Evolutionary conservation across 1,140 invertebrate species (phyloP).

Genomic region (Bursaphelenchus mucronatus): DNA sequence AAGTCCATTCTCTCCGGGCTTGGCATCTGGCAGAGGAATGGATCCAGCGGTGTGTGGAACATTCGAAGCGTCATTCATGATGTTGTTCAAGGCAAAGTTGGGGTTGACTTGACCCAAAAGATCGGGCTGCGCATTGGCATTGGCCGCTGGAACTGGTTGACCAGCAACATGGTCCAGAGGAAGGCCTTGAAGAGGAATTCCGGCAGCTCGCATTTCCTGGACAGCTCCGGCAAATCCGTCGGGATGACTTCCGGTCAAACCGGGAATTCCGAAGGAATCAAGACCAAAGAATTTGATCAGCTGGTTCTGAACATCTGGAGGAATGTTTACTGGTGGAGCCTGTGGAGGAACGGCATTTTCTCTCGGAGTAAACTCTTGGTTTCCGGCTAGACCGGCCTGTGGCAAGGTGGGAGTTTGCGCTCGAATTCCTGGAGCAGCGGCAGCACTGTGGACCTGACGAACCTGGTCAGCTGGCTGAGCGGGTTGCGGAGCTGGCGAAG

Average conservation of each 20-base stretch:
- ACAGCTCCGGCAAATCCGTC: constrained; percentile 60
- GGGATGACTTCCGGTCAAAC: constrained; percentile 58
- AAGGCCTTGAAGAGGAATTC: constrained; percentile 57
- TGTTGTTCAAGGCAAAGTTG: constrained; percentile 47
- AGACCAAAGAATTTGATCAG: constrained; percentile 61
- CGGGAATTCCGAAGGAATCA: constrained; percentile 58
- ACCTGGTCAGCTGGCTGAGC: not conserved
- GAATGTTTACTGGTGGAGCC: constrained; percentile 53
- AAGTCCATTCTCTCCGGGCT: constrained; percentile 60
- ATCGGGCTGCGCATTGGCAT: constrained; percentile 24
- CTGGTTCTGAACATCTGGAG: constrained; percentile 60
- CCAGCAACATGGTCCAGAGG: constrained; percentile 50
- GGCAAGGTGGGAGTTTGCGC: constrained; percentile 5
- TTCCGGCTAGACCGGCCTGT: not conserved
- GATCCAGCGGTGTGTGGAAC: constrained; percentile 37
- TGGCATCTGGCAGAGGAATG: constrained; percentile 53
- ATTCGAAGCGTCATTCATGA: constrained; percentile 26
- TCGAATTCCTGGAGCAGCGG: too few species aligned
- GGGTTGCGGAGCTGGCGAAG: not conserved
- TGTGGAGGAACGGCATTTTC: constrained; percentile 47
- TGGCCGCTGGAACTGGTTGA: constrained; percentile 38
- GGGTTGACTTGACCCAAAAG: constrained; percentile 59
- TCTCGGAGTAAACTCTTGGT: constrained; percentile 29
- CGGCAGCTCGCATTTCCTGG: constrained; percentile 57
- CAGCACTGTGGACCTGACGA: too few species aligned